Conservation (phyloP, 2,888 invertebrate genomes). For the Biston betularia region DNA sequence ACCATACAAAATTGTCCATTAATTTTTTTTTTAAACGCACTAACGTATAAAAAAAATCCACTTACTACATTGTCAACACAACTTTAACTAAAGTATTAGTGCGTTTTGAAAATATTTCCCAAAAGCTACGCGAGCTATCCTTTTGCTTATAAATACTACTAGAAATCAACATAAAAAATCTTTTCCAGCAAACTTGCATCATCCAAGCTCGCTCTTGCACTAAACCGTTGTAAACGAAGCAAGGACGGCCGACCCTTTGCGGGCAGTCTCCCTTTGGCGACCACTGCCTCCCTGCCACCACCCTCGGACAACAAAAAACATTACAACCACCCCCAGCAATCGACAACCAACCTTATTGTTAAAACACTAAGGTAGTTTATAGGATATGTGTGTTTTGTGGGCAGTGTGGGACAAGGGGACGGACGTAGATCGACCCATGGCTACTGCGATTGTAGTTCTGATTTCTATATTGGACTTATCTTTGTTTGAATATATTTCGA, state of each 20-base stretch:
- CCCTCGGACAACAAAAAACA: slow-evolving; percentile 72
- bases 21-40: no score
- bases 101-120: no score
- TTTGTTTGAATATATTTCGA: slow-evolving; percentile 31
- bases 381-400: slow-evolving; percentile 56
- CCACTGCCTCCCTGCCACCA: slow-evolving; percentile 81
- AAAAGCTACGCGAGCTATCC: no score
- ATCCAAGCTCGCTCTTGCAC: slow-evolving; percentile 22
- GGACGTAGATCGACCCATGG: slow-evolving; percentile 78
- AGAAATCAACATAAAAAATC: no score
- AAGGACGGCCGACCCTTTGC: slow-evolving; percentile 79
- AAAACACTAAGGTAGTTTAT: slow-evolving; percentile 23
- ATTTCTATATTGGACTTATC: slow-evolving; percentile 63
- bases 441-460: slow-evolving; percentile 81
- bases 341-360: slow-evolving; percentile 53
- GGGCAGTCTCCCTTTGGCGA: slow-evolving; percentile 83
- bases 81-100: no score
- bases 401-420: slow-evolving; percentile 69
- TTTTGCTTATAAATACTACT: no score
- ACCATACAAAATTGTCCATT: no score
- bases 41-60: no score
- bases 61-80: no score
- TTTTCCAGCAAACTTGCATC: background rate
- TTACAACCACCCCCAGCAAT: slow-evolving; percentile 58
- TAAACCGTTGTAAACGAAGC: slow-evolving; percentile 65